Base-by-base conservation (phyloP, 2,888 invertebrate species). In the Drosophila peninsularis region DNA sequence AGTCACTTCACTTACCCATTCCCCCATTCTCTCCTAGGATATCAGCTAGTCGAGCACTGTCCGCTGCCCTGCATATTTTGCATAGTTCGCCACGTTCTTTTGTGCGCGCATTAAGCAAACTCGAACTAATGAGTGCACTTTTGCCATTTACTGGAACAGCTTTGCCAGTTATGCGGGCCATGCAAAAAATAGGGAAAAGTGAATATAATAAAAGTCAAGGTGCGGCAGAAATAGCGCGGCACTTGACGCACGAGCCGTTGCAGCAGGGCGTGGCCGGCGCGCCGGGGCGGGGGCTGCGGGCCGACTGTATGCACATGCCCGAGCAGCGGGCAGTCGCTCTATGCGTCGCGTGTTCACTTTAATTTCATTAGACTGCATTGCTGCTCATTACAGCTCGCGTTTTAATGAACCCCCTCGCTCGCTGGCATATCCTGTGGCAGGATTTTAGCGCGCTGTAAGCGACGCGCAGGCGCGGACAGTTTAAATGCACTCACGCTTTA, bases 401-500 rank as follows among this genome's bases (percentile, higher is more conserved):
- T 85, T 84, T 83, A 83, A 83, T 83, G 86, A 86, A 83, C 81
- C n/a, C 53, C 57, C 56, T 30, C 30, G 30, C 30, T 30, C 7
- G 30, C n/a, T 34, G 14, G 44, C 68, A 58, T 66, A 50, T 79
- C 71, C 77, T 70, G 73, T 49, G 60, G 32, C 63, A 69, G 82
- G 85, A 85, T 78, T 81, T 87, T 36, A 73, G 66, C 52, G 49
- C 44, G 58, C 34, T 30, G 53, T 19, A 47, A 47, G 49, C 67
- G 68, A 71, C 78, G 80, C 85, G 88, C 87, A 75, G 69, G 85
- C 88, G 88, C 85, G 80, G 82, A 87, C 87, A 84, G 82, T 71
- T 84, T 82, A 84, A 87, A 73, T 82, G 87, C 55, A 42, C 60
- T 73, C 73, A 66, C 52, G 72, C 62, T 55, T 76, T 66, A 55